phyloP scores from a whole-genome alignment of 2,113 vertebrate species.

The Mystacornis crossleyi region DNA sequence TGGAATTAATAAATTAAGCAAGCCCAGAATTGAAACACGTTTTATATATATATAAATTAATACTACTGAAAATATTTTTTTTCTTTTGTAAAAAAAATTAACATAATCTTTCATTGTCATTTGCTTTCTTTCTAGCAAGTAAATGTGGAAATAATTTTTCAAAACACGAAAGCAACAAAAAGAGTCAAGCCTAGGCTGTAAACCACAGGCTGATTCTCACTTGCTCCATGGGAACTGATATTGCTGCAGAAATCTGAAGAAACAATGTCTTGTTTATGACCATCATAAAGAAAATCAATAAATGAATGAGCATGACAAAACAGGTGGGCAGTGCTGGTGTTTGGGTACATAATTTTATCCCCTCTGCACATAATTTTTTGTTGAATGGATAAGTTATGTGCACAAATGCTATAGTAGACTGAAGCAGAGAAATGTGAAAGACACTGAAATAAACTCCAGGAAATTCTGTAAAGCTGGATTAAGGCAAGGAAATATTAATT shows the following conservation, averaged over 20 bases:
- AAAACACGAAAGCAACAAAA: no score
- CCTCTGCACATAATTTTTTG: not conserved
- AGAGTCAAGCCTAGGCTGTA: no score
- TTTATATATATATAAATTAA: not conserved
- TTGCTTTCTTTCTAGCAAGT: no score
- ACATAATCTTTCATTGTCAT: no score
- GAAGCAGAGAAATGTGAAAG: not conserved
- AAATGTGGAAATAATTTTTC: no score
- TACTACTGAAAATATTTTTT: not conserved
- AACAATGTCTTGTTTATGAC: no score
- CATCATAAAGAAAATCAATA: not conserved
- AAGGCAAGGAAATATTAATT: not conserved
- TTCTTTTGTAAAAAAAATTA: not conserved
- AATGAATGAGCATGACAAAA: not conserved
- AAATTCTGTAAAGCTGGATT: not conserved
- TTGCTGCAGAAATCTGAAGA: no score
- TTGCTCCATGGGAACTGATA: no score
- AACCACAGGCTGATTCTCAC: no score
- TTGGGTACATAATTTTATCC: not conserved
- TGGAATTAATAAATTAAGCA: not conserved
- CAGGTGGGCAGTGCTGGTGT: not conserved
- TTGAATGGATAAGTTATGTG: not conserved
- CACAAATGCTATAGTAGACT: not conserved
- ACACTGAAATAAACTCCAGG: not conserved
- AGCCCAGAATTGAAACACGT: not conserved